phyloP scores from a whole-genome alignment of 2,113 vertebrate species.

The Pygoscelis adeliae region DNA sequence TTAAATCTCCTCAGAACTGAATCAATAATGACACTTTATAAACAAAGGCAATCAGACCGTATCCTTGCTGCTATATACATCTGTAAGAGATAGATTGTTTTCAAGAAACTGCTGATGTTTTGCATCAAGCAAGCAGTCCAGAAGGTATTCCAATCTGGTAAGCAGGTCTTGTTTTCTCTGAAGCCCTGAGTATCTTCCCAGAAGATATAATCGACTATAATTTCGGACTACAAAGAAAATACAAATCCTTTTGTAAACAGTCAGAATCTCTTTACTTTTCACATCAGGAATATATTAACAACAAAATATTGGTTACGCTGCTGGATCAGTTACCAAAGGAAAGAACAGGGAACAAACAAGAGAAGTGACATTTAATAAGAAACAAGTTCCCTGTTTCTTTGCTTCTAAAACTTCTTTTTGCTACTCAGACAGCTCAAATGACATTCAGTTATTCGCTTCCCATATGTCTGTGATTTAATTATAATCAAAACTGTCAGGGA shows the following conservation, averaged over 20 bases:
- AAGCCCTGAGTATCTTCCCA: not conserved
- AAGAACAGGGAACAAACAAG: not conserved
- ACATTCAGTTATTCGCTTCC: slow-evolving; percentile 50
- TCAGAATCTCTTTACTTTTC: not conserved
- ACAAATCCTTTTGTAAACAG: not conserved
- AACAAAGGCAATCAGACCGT: not conserved
- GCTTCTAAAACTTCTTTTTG: slow-evolving; percentile 21
- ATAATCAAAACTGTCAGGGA: slow-evolving; percentile 66
- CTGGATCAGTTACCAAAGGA: not conserved
- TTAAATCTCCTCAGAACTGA: not conserved
- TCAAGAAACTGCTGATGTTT: not conserved
- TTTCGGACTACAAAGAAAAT: not conserved
- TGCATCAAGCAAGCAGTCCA: not conserved
- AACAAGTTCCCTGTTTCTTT: slow-evolving; percentile 15
- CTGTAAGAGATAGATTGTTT: not conserved
- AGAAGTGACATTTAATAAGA: not conserved
- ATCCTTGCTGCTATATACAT: not conserved
- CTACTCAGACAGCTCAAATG: slow-evolving; percentile 35
- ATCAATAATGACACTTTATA: not conserved
- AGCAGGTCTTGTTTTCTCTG: not conserved
- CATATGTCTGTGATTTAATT: slow-evolving; percentile 75
- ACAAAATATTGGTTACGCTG: not conserved
- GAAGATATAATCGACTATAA: not conserved
- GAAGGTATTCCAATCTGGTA: not conserved
- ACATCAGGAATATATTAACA: not conserved